A percentile compares a stretch with the other conserved stretches of the same genome.
phyloP scores from a whole-genome alignment of 2,113 vertebrate species.

The Lepus europaeus region DNA sequence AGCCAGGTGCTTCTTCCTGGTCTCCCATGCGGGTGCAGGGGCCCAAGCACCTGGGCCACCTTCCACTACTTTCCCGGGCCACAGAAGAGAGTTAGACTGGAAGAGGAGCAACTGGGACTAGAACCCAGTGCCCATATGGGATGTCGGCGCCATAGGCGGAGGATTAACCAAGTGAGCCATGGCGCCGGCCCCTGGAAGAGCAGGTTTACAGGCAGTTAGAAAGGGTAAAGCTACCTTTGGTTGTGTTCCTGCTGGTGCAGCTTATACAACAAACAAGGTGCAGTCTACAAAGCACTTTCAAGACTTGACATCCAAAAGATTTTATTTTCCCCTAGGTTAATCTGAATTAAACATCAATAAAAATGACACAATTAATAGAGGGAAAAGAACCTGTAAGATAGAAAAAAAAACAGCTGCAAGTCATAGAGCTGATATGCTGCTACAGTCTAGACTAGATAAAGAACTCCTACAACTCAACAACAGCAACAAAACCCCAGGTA shows the following conservation, averaged over 20 bases:
- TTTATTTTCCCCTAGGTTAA: not conserved
- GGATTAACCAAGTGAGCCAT: too few species aligned
- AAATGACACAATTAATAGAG: constrained; percentile 11
- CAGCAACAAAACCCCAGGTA: not conserved
- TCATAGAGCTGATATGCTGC: not conserved
- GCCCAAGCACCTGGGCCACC: too few species aligned
- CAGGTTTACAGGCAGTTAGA: not conserved
- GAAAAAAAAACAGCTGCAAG: not conserved
- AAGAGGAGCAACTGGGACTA: too few species aligned
- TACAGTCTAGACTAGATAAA: constrained; percentile 9
- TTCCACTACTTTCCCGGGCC: too few species aligned
- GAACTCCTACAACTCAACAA: not conserved
- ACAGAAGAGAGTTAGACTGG: too few species aligned
- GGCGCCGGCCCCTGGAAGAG: not conserved
- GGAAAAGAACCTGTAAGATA: not conserved
- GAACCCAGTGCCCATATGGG: too few species aligned
- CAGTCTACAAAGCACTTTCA: constrained; percentile 25
- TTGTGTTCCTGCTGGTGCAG: not conserved
- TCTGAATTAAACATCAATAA: constrained; percentile 16
- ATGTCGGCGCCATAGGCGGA: too few species aligned
- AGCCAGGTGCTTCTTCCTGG: too few species aligned
- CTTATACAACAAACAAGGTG: not conserved
- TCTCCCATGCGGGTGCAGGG: too few species aligned
- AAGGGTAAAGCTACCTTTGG: not conserved
- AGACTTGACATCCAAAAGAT: not conserved